A percentile compares a stretch with the other conserved stretches of the same genome.
Evolutionary conservation across 2,797 vertebrate species (phyloP).

Genomic region (Channallabes apus): DNA sequence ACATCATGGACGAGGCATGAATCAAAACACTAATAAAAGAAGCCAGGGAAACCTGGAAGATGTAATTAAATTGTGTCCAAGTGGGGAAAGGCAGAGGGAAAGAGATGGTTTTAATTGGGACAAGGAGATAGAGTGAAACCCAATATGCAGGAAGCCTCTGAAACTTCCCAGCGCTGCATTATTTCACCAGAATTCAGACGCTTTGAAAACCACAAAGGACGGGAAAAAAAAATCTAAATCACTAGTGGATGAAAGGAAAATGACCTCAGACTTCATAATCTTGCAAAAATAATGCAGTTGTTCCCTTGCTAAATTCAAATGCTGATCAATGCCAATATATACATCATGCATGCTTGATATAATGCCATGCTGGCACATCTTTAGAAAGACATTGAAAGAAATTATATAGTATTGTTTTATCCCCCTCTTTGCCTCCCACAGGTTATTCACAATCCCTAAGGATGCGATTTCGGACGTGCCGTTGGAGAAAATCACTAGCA

Average conservation of each 20-base stretch:
- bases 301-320: slow-evolving; percentile 62
- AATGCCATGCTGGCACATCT: slow-evolving; percentile 66
- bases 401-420: slow-evolving; percentile 72
- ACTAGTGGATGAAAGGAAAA: slow-evolving; percentile 67
- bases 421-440: slow-evolving; percentile 59
- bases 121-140: slow-evolving; percentile 62
- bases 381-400: slow-evolving; percentile 70
- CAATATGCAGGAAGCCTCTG: slow-evolving; percentile 57
- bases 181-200: slow-evolving; percentile 67
- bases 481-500: slow-evolving; percentile 77
- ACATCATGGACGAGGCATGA: slow-evolving; percentile 45
- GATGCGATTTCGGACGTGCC: slow-evolving; percentile 72
- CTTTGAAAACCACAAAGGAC: slow-evolving; percentile 58
- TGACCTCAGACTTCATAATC: slow-evolving; percentile 72
- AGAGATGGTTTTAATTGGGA: slow-evolving; percentile 66
- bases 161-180: slow-evolving; percentile 65
- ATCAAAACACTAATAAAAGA: slow-evolving; percentile 55
- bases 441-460: slow-evolving; percentile 71
- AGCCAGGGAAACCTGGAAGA: slow-evolving; percentile 43
- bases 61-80: slow-evolving; percentile 44
- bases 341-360: slow-evolving; percentile 74
- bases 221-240: slow-evolving; percentile 61
- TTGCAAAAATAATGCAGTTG: slow-evolving; percentile 70
- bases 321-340: slow-evolving; percentile 69
- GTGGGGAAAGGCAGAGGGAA: slow-evolving; percentile 2